Evolutionary conservation across 2,888 invertebrate genomes (phyloP), one percentile per base, ranked within the genome.

Genomic region (Ornithoptera alexandrae): DNA sequence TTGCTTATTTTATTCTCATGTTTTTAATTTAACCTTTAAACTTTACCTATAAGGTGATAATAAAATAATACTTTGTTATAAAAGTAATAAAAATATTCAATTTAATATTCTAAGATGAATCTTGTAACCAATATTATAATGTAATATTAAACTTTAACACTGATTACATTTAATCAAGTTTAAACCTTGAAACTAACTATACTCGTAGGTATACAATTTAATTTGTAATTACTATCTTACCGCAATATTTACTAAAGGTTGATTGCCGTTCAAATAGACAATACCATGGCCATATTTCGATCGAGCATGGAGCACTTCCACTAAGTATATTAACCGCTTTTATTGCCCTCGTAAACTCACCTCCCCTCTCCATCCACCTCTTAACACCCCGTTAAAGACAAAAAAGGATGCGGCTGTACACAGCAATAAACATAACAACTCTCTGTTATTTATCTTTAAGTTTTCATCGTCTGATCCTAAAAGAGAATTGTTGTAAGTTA

Each of bases 261-360:
- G 60, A 62, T 67, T 64, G 63, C 57, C 42, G 62, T 46, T 63
- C 39, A 69, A 71, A 70, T 65, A 72, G 65, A 69, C 69, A 70
- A 67, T 67, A 67, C 70, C n/a, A 39, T 30, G 56, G 65, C 66
- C 36, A 69, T 75, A 76, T 76, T 75, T 76, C 69, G 75, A 76
- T 75, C 76, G 76, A 76, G 75, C 73, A 74, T 74, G 69, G 71
- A 71, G 69, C 73, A 71, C 73, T 73, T 70, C 69, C 67, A 69
- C 68, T 73, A 74, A 77, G 74, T 75, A 74, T 73, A 74, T 76
- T 73, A 73, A 75, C 73, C 72, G 66, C 71, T 73, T 77, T 75
- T 77, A 77, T 76, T 72, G 71, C 73, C 62, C 64, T 77, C 75
- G 72, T 77, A 77, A 77, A 74, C 56, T 22, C 7, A 30, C 65